Percentiles rank a stretch among this genome's conserved stretches.
These are phyloP conservation scores for Virgularia gustaviana DNA, from an alignment of 92 coral and sea anemone species.

Conservation along the genomic window DNA sequence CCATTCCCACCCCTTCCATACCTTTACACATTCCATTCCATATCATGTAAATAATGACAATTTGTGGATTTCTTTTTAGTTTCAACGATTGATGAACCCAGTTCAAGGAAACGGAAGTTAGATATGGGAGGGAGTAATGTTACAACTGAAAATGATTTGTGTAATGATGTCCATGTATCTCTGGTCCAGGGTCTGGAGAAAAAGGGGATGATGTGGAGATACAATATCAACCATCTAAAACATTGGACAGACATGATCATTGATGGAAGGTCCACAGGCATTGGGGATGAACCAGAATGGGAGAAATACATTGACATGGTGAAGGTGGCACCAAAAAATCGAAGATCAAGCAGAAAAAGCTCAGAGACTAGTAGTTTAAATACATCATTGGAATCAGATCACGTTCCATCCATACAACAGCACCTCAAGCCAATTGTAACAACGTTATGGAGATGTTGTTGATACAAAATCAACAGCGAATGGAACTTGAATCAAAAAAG, in stretches of 20 bases:
- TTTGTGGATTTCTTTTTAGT: not conserved
- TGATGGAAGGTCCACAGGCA: conserved; percentile 44
- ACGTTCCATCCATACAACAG: not conserved
- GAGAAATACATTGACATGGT: conserved; percentile 36
- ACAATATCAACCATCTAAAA: conserved; percentile 48
- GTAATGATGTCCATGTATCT: conserved; percentile 47
- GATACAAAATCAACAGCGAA: conserved; percentile 49
- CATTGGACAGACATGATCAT: conserved; percentile 56
- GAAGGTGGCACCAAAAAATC: not conserved
- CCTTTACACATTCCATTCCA: no score
- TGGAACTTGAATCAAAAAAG: conserved; percentile 43
- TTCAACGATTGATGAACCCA: not conserved
- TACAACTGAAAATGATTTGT: conserved; percentile 30
- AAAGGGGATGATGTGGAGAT: conserved; percentile 50
- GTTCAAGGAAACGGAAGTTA: conserved; percentile 43
- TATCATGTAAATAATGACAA: not conserved
- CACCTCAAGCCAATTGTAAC: not conserved
- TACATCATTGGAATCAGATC: not conserved
- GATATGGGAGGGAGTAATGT: conserved; percentile 25
- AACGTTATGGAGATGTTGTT: conserved; percentile 36
- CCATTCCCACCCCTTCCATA: no score
- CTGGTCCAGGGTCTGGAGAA: conserved; percentile 56
- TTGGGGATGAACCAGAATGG: conserved; percentile 60
- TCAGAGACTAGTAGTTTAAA: not conserved
- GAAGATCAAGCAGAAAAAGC: not conserved